Conservation (phyloP, 1,140 invertebrate genomes). For the Panagrolaimus sp. region DNA sequence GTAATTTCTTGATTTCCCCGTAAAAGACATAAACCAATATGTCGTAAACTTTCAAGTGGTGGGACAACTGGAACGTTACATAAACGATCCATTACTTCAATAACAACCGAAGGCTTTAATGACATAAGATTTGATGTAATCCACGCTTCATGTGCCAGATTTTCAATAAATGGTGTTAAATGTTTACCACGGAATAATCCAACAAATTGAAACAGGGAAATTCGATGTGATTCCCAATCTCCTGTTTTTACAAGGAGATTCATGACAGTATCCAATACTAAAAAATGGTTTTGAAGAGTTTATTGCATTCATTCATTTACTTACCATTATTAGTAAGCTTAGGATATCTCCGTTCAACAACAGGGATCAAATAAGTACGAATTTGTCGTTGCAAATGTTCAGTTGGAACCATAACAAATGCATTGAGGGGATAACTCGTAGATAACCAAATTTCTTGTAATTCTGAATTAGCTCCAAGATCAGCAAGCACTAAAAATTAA, state of each 20-base stretch:
- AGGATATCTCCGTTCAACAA: constrained; percentile 38
- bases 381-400: constrained; percentile 22
- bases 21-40: constrained; percentile 32
- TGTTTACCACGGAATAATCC: constrained; percentile 37
- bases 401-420: constrained; percentile 37
- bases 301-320: constrained; percentile 15
- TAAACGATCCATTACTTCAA: constrained; percentile 41
- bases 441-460: constrained; percentile 41
- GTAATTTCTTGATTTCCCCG: constrained; percentile 15
- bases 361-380: constrained; percentile 24
- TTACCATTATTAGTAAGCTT: neutral
- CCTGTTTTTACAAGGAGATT: constrained; percentile 1
- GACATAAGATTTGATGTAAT: constrained; percentile 34
- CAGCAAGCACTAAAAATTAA: constrained; percentile 29
- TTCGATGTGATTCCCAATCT: neutral
- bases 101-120: constrained; percentile 18
- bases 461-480: constrained; percentile 36
- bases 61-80: constrained; percentile 43
- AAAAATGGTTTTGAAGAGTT: constrained; percentile 9
- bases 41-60: constrained; percentile 40
- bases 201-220: constrained; percentile 39
- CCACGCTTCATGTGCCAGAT: constrained; percentile 45
- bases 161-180: constrained; percentile 38
- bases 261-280: constrained; percentile 38
- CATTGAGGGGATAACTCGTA: constrained; percentile 13